A percentile compares a stretch with the other conserved stretches of the same genome.
Conservation (phyloP, 92 coral and sea anemone genomes). For the Bergia puertoricense region DNA sequence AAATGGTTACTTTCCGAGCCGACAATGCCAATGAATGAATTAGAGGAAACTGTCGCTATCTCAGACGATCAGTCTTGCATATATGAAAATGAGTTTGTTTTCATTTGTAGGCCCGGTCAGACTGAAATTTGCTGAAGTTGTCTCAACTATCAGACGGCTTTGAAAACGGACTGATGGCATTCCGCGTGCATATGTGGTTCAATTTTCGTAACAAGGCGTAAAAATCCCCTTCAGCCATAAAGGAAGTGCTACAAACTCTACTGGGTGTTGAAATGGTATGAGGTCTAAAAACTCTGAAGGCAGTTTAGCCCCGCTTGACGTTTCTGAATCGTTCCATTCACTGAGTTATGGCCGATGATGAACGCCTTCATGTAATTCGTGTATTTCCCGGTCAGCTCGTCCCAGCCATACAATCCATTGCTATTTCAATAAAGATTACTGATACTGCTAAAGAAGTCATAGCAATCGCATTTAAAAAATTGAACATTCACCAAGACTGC, state of each 20-base stretch:
- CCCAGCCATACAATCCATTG: slow-evolving; percentile 91
- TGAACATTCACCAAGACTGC: slow-evolving; percentile 76
- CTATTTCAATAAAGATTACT: slow-evolving; percentile 76
- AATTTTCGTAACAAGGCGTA: slow-evolving; percentile 12
- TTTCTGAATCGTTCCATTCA: slow-evolving; percentile 19
- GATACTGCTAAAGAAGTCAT: slow-evolving; percentile 87
- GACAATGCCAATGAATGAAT: slow-evolving; percentile 2
- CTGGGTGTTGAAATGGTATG: slow-evolving; percentile 43
- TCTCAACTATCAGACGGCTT: slow-evolving; percentile 28
- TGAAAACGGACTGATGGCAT: slow-evolving; percentile 37
- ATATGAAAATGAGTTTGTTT: not conserved
- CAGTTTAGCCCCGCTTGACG: slow-evolving; percentile 21
- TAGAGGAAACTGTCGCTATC: not conserved
- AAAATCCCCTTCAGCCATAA: slow-evolving; percentile 12
- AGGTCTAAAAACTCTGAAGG: slow-evolving; percentile 38
- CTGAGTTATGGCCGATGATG: slow-evolving; percentile 43
- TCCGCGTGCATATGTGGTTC: slow-evolving; percentile 3
- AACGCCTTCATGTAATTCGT: slow-evolving; percentile 67
- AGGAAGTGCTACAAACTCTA: slow-evolving; percentile 27
- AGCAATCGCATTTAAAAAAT: slow-evolving; percentile 72
- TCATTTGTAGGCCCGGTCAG: slow-evolving; percentile 28
- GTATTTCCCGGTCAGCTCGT: slow-evolving; percentile 92
- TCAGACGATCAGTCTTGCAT: not conserved
- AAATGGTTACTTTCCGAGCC: slow-evolving; percentile 15
- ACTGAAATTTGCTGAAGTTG: slow-evolving; percentile 35